Percentiles rank a stretch among this genome's conserved stretches.
Evolutionary conservation across 2,888 invertebrate genomes (phyloP).

Genomic region (Pachymerium ferrugineum): DNA sequence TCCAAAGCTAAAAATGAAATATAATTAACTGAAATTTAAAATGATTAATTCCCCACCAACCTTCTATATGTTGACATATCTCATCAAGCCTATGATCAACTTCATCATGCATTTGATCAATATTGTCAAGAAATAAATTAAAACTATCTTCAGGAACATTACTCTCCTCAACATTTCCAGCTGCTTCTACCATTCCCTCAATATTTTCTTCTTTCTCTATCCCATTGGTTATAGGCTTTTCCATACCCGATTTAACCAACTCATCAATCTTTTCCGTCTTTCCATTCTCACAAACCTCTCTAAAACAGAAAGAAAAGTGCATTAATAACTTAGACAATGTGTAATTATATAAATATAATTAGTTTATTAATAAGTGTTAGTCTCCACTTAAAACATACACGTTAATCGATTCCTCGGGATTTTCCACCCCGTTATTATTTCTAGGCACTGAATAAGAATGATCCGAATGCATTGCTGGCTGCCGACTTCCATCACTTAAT

Average conservation of each 20-base stretch:
- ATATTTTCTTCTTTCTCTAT: no score
- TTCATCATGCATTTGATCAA: constrained; percentile 66
- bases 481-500: neutral
- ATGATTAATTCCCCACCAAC: no score
- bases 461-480: constrained; percentile 31
- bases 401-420: neutral
- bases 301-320: neutral
- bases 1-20: constrained; percentile 24
- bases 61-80: constrained; percentile 68
- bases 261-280: neutral
- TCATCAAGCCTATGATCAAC: constrained; percentile 65
- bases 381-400: no score
- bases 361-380: no score
- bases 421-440: neutral
- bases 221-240: neutral
- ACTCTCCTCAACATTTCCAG: constrained; percentile 43
- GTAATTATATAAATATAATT: no score
- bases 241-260: neutral
- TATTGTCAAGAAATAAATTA: constrained; percentile 60
- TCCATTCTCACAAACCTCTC: neutral
- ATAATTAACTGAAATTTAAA: no score
- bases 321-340: neutral
- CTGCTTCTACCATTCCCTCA: no score
- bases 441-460: constrained; percentile 34
- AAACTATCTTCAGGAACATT: constrained; percentile 43